These are phyloP conservation scores for Xiphorhynchus elegans DNA, from an alignment of 2,113 vertebrate species.

Conservation along the genomic window DNA sequence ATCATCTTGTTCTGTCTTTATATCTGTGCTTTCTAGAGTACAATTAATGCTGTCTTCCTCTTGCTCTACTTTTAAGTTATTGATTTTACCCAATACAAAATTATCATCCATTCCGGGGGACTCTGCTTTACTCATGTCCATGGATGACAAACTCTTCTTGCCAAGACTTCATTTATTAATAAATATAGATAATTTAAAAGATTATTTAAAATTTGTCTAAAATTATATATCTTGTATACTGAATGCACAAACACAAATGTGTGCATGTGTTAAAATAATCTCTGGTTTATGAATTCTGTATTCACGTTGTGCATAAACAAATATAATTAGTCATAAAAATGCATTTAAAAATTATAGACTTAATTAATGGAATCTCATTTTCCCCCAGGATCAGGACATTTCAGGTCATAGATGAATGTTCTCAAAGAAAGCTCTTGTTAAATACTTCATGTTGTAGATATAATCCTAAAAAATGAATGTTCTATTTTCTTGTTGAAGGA, in stretches of 20 bases:
- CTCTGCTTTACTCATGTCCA: conserved; percentile 51
- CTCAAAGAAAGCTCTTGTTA: background rate
- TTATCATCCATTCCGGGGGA: conserved; percentile 43
- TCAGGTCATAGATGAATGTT: background rate
- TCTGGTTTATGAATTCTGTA: background rate
- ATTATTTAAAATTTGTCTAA: conserved; percentile 30
- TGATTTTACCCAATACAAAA: conserved; percentile 61
- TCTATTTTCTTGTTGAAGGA: background rate
- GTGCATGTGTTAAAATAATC: background rate
- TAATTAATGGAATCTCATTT: conserved; percentile 25
- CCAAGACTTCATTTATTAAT: conserved; percentile 20
- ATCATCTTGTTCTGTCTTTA: conserved; percentile 79
- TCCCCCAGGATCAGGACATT: background rate
- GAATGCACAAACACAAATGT: conserved; percentile 6
- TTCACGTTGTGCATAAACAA: background rate
- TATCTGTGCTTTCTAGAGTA: conserved; percentile 66
- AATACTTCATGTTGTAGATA: background rate
- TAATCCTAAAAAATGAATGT: background rate
- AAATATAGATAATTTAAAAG: conserved; percentile 30
- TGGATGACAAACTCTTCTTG: conserved; percentile 46
- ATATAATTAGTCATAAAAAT: background rate
- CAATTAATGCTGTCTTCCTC: conserved; percentile 52
- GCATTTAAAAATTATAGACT: background rate
- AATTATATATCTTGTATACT: background rate
- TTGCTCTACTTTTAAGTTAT: conserved; percentile 68